Conservation (phyloP, 2,888 invertebrate species). For the Galerucella calmariensis region DNA sequence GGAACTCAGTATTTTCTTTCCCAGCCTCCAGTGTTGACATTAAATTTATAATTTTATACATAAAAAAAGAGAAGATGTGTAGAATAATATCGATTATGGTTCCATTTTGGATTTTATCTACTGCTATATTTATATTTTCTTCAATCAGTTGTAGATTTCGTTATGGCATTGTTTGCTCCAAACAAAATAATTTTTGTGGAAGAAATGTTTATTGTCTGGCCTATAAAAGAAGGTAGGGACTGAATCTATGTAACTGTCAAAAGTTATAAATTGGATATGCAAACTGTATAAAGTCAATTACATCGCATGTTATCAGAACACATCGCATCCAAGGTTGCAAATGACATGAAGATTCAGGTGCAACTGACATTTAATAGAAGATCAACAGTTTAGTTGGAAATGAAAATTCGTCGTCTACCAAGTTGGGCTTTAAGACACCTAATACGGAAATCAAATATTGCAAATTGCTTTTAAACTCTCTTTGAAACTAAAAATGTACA, state of each 20-base stretch:
- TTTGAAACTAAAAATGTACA: no score
- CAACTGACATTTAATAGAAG: constrained; percentile 39
- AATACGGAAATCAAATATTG: no score
- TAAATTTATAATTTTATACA: no score
- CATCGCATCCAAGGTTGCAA: constrained; percentile 39
- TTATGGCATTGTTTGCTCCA: no score
- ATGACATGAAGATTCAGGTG: constrained; percentile 37
- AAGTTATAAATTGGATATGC: constrained; percentile 43
- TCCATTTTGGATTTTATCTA: no score
- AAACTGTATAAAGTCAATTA: constrained; percentile 45
- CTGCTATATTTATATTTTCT: no score
- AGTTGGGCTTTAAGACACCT: background rate
- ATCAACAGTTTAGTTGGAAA: constrained; percentile 41
- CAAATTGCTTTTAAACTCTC: no score
- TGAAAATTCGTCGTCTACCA: background rate
- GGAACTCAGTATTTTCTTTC: background rate
- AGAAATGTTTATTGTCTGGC: background rate
- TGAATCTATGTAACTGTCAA: constrained; percentile 44
- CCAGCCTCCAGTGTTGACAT: no score
- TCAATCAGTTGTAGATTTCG: no score
- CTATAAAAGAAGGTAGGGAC: constrained; percentile 11
- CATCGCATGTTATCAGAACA: constrained; percentile 42
- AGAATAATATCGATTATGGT: no score
- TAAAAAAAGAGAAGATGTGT: no score
- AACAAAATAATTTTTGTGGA: background rate